Conservation (phyloP, 2,888 invertebrate genomes). For the Lasioglossum malachurum region DNA sequence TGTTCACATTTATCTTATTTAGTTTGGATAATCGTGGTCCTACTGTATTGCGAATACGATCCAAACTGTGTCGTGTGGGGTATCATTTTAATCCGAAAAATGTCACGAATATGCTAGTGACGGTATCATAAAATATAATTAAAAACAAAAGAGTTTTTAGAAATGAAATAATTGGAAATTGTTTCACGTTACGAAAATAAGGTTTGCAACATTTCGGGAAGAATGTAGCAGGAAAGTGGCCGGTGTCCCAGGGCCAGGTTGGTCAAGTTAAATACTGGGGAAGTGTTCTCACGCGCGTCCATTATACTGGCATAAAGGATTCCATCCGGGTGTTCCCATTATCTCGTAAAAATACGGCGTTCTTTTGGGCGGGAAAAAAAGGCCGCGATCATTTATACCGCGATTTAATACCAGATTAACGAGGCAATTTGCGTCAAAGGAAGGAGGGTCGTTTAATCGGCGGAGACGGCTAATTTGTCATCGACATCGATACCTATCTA, state of each 20-base stretch:
- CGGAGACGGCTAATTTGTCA: conserved; percentile 76
- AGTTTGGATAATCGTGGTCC: background rate
- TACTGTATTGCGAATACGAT: too few species aligned
- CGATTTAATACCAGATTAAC: conserved; percentile 76
- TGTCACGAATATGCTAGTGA: background rate
- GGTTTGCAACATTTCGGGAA: background rate
- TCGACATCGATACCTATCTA: conserved; percentile 74
- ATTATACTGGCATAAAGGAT: conserved; percentile 60
- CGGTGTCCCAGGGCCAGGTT: background rate
- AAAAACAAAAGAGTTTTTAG: background rate
- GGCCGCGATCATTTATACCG: conserved; percentile 70
- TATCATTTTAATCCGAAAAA: too few species aligned
- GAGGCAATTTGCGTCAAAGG: conserved; percentile 73
- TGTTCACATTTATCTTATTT: background rate
- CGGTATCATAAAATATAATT: background rate
- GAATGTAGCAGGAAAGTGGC: background rate
- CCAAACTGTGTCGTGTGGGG: too few species aligned
- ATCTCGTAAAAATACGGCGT: conserved; percentile 66
- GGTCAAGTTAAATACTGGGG: conserved; percentile 30
- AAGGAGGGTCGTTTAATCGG: conserved; percentile 71
- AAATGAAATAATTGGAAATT: background rate
- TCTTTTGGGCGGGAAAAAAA: conserved; percentile 27
- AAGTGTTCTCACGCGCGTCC: conserved; percentile 30
- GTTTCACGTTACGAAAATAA: too few species aligned
- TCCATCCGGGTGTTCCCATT: conserved; percentile 53